Evolutionary conservation across 2,113 vertebrate genomes (phyloP).

Genomic region (Alouatta palliata): DNA sequence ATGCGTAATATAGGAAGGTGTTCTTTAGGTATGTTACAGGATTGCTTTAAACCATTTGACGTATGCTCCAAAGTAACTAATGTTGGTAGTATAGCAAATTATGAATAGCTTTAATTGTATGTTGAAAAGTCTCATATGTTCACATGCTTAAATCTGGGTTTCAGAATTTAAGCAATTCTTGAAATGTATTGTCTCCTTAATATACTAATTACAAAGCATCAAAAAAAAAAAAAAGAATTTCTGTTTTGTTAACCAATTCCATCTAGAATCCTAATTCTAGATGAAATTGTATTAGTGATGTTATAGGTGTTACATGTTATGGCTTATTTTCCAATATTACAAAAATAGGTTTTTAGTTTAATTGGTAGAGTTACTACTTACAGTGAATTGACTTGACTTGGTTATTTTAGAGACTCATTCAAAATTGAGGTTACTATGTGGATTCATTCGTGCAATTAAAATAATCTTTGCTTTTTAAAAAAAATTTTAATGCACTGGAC

Average conservation of each 20-base stretch:
- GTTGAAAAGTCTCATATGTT: no score
- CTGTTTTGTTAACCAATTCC: not conserved
- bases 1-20: no score
- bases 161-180: no score
- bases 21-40: no score
- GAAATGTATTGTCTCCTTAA: no score
- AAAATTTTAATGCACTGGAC: not conserved
- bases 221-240: not conserved
- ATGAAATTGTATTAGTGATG: not conserved
- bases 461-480: not conserved
- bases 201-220: no score
- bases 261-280: not conserved
- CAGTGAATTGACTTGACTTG: not conserved
- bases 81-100: no score
- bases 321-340: not conserved
- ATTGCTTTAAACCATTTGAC: no score
- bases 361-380: not conserved
- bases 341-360: not conserved
- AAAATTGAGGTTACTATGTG: not conserved
- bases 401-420: conserved; percentile 14
- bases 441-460: not conserved
- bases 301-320: not conserved
- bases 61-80: no score
- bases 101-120: no score
- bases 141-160: no score